Base-by-base conservation (phyloP, 1,140 invertebrate species). In the Drosophila obscura region DNA sequence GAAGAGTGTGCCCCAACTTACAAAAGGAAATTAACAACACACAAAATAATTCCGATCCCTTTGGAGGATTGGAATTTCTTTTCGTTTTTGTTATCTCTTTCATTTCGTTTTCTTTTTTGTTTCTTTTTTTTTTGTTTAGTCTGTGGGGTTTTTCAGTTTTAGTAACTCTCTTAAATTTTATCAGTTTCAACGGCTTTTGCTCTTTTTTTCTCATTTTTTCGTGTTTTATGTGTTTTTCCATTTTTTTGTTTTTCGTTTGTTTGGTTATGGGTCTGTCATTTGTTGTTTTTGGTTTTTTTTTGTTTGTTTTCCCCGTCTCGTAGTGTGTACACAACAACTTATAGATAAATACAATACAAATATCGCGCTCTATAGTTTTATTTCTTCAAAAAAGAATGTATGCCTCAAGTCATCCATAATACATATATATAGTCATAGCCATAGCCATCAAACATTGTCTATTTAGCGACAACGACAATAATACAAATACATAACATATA, bases 371-470 rank as follows among this genome's bases (percentile, higher is more conserved):
- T 79, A 72, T 83, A 83, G 80, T 80, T 89, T 88, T 77, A 68
- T 83, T 88, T 83, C 84, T 88, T 83, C 66, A 84, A 88, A 82
- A 85, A 87, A 87, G 79, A 88, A 88, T 89, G 62, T 89, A 48
- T 88, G 80, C 84, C 84, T 88, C 84, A 88, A 83, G 52, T 88
- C 83, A 88, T 89, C 84, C 84, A 88, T 88, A 89, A 83, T 83
- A 88, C 79, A 88, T 76, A 65, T 62, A 67, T 61, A 50, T 77
- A 77, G 71, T 45, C 48, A 56, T 87, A 77, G 73, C 77, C 69
- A 81, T 85, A 5, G 19, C 48, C 49, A 50, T 60, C 63, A 76
- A 56, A 60, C 72, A 75, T 75, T 56, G 63, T 76, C 63, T 56
- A 51, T 69, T 52, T 74, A 64, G 68, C 66, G 66, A 69, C 66